Percentiles rank a stretch among this genome's conserved stretches.
Evolutionary conservation across 1,140 invertebrate genomes (phyloP).

Genomic region (Drosophila lini): DNA sequence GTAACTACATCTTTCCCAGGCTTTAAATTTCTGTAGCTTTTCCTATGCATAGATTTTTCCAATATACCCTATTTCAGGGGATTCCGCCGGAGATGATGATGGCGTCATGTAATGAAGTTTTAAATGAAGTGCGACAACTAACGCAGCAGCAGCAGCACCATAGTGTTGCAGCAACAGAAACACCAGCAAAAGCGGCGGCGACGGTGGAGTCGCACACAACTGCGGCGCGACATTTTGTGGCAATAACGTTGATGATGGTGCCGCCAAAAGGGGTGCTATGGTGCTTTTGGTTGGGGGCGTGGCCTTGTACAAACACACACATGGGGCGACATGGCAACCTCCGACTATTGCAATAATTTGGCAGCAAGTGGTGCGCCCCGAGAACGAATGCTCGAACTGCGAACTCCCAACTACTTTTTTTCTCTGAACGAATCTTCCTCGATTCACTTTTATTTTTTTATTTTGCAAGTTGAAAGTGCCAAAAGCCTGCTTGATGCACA

Average conservation of each 20-base stretch:
- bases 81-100: slow-evolving; percentile 9
- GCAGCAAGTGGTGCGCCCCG: slow-evolving; percentile 63
- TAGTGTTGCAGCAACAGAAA: slow-evolving; percentile 20
- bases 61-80: not conserved
- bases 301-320: slow-evolving; percentile 34
- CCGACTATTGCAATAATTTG: slow-evolving; percentile 67
- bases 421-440: slow-evolving; percentile 7
- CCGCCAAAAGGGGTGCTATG: slow-evolving; percentile 6
- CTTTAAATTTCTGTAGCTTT: not conserved
- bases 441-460: not conserved
- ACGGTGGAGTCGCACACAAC: slow-evolving; percentile 37
- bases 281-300: slow-evolving; percentile 2
- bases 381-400: slow-evolving; percentile 28
- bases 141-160: slow-evolving; percentile 42
- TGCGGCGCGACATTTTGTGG: slow-evolving; percentile 74
- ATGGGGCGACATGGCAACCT: slow-evolving; percentile 48
- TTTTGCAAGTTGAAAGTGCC: slow-evolving; percentile 6
- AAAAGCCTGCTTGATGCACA: slow-evolving; percentile 27
- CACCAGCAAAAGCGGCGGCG: slow-evolving; percentile 31
- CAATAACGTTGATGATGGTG: slow-evolving; percentile 66
- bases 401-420: slow-evolving; percentile 25
- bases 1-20: not conserved
- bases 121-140: slow-evolving; percentile 79
- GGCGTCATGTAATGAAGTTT: slow-evolving; percentile 73
- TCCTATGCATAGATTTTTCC: not conserved